Conservation (phyloP, 2,113 vertebrate genomes). For the Gadus chalcogrammus region DNA sequence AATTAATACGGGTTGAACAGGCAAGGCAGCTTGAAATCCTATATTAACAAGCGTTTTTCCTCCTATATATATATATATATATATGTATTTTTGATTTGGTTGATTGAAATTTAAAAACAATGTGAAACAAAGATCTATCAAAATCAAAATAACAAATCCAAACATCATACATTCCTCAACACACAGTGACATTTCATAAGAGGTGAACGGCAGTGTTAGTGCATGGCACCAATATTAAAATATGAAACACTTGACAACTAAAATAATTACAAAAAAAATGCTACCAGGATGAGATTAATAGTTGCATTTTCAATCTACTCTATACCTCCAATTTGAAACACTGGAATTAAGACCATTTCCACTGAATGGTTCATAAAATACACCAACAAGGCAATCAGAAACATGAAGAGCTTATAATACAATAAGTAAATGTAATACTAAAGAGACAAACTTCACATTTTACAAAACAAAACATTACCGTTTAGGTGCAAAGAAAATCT, state of each 20-base stretch:
- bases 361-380: conserved; percentile 7
- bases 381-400: conserved; percentile 21
- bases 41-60: too few species aligned
- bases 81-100: too few species aligned
- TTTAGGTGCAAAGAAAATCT: conserved; percentile 22
- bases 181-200: conserved; percentile 9
- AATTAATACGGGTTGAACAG: too few species aligned
- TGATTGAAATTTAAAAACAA: background rate
- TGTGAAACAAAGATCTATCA: background rate
- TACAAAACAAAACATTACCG: conserved; percentile 5
- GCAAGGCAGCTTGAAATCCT: too few species aligned
- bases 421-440: background rate
- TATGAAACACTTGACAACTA: conserved; percentile 31
- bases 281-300: conserved; percentile 22
- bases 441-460: conserved; percentile 42
- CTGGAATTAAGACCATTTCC: conserved; percentile 11
- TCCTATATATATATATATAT: too few species aligned
- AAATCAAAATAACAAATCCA: too few species aligned
- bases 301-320: conserved; percentile 18
- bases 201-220: conserved; percentile 40
- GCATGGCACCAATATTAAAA: conserved; percentile 62
- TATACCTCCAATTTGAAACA: conserved; percentile 29
- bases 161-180: too few species aligned
- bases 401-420: background rate
- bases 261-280: conserved; percentile 39